phyloP scores from a whole-genome alignment of 2,888 invertebrate genomes.

The Phyllotreta cruciferae region DNA sequence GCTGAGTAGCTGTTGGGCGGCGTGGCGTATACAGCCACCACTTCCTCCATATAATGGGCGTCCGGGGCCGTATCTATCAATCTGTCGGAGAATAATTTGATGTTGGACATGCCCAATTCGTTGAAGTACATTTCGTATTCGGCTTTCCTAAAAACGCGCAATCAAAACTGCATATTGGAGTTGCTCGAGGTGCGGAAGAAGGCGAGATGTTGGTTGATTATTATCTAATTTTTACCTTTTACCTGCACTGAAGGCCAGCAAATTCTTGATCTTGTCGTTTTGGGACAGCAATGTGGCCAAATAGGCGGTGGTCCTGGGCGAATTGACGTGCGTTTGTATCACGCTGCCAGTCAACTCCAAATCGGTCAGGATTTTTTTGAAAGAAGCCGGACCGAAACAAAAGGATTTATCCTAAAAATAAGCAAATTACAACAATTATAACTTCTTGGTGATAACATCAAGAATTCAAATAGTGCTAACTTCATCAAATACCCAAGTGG shows the following conservation, averaged over 20 bases:
- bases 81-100: conserved; percentile 61
- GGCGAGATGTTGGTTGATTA: neutral
- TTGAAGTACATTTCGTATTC: conserved; percentile 75
- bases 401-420: conserved; percentile 75
- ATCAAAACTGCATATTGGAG: too few species aligned
- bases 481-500: too few species aligned
- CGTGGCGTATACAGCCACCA: conserved; percentile 73
- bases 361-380: conserved; percentile 72
- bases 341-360: conserved; percentile 75
- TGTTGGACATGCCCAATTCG: conserved; percentile 71
- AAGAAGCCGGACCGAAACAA: conserved; percentile 79
- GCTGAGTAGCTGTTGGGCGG: conserved; percentile 85
- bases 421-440: conserved; percentile 13
- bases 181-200: too few species aligned
- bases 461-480: too few species aligned
- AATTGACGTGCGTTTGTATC: conserved; percentile 80
- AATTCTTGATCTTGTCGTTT: conserved; percentile 66
- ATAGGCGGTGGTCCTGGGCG: conserved; percentile 81
- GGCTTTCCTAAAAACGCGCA: conserved; percentile 60
- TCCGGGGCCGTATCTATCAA: conserved; percentile 63
- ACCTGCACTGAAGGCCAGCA: conserved; percentile 70
- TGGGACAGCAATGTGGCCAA: conserved; percentile 71
- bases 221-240: conserved; percentile 50
- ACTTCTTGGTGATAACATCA: too few species aligned
- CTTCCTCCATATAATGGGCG: conserved; percentile 65